A percentile compares a stretch with the other conserved stretches of the same genome.
Conservation (phyloP, 1,140 invertebrate species). For the Polypedilum vanderplanki region DNA sequence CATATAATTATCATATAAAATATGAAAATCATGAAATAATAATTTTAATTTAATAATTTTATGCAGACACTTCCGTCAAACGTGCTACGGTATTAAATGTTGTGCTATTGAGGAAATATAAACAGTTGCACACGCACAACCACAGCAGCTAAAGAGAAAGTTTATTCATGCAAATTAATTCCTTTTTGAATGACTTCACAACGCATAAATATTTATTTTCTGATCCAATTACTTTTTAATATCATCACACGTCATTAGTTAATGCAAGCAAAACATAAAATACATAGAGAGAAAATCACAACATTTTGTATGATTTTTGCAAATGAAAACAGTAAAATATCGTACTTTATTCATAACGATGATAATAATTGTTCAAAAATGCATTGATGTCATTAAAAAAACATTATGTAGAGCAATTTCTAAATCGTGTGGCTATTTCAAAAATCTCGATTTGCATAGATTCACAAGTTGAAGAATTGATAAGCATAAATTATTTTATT, state of each 20-base stretch:
- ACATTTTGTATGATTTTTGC: neutral
- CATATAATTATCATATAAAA: neutral
- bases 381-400: too few relatives aligned
- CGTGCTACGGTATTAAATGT: neutral
- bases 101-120: neutral
- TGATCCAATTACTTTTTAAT: slow-evolving; percentile 27
- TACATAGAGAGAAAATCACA: neutral
- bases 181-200: slow-evolving; percentile 28
- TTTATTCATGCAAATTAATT: slow-evolving; percentile 25
- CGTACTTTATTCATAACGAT: too few relatives aligned
- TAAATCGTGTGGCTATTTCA: too few relatives aligned
- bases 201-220: slow-evolving; percentile 25
- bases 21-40: too few relatives aligned
- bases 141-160: too few relatives aligned
- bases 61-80: neutral
- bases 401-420: too few relatives aligned
- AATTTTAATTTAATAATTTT: neutral
- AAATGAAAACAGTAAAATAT: too few relatives aligned
- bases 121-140: neutral
- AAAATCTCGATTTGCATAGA: too few relatives aligned
- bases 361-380: too few relatives aligned
- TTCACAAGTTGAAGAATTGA: too few relatives aligned
- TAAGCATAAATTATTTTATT: too few relatives aligned
- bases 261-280: too few relatives aligned
- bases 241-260: slow-evolving; percentile 28